Evolutionary conservation across 2,113 vertebrate species (phyloP).

Genomic region (Rhagologus leucostigma): DNA sequence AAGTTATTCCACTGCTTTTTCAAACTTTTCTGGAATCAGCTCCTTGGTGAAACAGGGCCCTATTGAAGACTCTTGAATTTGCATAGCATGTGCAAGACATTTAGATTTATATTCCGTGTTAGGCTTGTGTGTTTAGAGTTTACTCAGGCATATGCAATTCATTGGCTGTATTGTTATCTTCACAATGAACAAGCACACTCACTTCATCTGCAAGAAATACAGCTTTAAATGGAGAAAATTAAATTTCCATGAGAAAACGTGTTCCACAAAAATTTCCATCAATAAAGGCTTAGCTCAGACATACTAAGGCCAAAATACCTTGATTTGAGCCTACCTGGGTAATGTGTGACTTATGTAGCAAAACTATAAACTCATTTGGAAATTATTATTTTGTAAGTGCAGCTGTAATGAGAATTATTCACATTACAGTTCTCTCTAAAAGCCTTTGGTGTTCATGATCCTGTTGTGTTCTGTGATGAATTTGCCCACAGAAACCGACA

Average conservation of each 20-base stretch:
- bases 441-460: not conserved
- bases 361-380: not conserved
- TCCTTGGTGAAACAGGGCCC: constrained; percentile 39
- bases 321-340: not conserved
- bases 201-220: constrained; percentile 43
- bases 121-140: constrained; percentile 24
- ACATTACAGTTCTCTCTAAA: not conserved
- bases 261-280: constrained; percentile 38
- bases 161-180: constrained; percentile 53
- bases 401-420: not conserved
- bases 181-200: constrained; percentile 31
- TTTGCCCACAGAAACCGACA: not conserved
- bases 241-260: constrained; percentile 44
- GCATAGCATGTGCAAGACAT: constrained; percentile 29
- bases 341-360: not conserved
- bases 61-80: constrained; percentile 47
- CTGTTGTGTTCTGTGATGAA: not conserved
- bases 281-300: not conserved
- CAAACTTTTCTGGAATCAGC: constrained; percentile 36
- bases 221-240: constrained; percentile 50
- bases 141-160: constrained; percentile 29
- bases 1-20: constrained; percentile 57
- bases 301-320: not conserved
- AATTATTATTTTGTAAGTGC: not conserved
- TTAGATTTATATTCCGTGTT: constrained; percentile 52